Evolutionary conservation across 2,888 invertebrate genomes (phyloP).

Genomic region (Sinodicranocentrus sp.): DNA sequence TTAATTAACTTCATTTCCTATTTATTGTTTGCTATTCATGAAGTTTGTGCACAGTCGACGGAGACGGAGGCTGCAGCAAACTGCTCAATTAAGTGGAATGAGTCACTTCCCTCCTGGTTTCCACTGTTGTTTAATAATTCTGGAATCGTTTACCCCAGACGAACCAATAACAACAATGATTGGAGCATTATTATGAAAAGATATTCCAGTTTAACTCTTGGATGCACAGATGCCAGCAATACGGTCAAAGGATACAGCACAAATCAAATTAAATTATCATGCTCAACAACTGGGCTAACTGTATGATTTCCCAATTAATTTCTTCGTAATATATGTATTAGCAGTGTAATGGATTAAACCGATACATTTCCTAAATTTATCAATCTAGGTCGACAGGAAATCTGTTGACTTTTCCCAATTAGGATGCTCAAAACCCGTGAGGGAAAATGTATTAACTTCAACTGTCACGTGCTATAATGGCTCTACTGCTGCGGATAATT

Average conservation of each 20-base stretch:
- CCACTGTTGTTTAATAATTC: conserved; percentile 61
- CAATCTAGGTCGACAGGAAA: conserved; percentile 18
- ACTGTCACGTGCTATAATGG: conserved; percentile 55
- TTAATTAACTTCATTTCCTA: background rate
- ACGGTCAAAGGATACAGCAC: conserved; percentile 6
- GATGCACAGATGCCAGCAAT: conserved; percentile 39
- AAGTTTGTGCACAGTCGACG: no score
- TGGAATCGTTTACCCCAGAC: conserved; percentile 58
- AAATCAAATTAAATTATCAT: conserved; percentile 28
- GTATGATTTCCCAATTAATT: conserved; percentile 14
- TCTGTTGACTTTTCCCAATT: conserved; percentile 49
- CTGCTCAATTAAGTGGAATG: conserved; percentile 47
- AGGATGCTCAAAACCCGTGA: conserved; percentile 64
- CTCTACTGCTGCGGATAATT: conserved; percentile 60
- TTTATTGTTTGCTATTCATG: background rate
- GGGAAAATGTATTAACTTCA: conserved; percentile 65
- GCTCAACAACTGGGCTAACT: conserved; percentile 17
- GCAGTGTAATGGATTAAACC: background rate
- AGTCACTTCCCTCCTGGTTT: conserved; percentile 64
- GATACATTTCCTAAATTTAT: background rate
- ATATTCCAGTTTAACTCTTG: conserved; percentile 45
- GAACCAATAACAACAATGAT: conserved; percentile 36
- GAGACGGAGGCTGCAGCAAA: no score
- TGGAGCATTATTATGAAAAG: conserved; percentile 59
- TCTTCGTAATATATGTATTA: background rate